These are phyloP conservation scores for Remorina albescens DNA, from an alignment of 2,797 vertebrate species.

Conservation along the genomic window DNA sequence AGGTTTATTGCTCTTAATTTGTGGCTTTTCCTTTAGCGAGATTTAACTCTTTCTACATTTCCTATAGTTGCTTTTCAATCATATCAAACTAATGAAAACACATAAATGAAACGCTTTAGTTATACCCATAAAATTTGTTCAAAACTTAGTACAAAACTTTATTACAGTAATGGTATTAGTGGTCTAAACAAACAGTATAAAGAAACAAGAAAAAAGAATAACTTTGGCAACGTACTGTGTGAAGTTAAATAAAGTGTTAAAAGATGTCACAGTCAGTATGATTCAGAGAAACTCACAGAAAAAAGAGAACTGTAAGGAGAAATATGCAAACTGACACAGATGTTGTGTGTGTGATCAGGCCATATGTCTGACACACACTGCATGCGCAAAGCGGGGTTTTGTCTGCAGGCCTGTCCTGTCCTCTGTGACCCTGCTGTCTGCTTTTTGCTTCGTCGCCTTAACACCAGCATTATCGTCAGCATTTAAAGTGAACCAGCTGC, in stretches of 20 bases:
- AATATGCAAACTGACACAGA: constrained; percentile 1
- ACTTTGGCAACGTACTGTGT: not conserved
- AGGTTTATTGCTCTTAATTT: not conserved
- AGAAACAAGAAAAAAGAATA: not conserved
- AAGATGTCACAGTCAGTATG: not conserved
- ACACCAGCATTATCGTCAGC: not conserved
- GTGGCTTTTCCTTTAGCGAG: not conserved
- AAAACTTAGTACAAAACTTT: too few species aligned
- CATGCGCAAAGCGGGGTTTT: constrained; percentile 21
- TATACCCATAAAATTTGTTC: not conserved
- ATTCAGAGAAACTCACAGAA: too few species aligned
- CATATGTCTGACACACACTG: constrained; percentile 13
- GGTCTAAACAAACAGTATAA: too few species aligned
- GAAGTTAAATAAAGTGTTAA: not conserved
- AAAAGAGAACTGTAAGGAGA: not conserved
- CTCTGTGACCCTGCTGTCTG: constrained; percentile 28
- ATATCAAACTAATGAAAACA: not conserved
- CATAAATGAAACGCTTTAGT: not conserved
- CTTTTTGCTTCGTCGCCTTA: not conserved
- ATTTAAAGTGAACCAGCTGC: constrained; percentile 4
- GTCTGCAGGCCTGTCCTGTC: constrained; percentile 36
- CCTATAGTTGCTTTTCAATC: not conserved
- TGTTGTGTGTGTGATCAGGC: constrained; percentile 1
- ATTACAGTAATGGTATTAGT: not conserved
- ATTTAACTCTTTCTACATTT: not conserved